These are phyloP conservation scores for Salvelinus sp. DNA, from an alignment of 2,113 vertebrate genomes.

Conservation along the genomic window DNA sequence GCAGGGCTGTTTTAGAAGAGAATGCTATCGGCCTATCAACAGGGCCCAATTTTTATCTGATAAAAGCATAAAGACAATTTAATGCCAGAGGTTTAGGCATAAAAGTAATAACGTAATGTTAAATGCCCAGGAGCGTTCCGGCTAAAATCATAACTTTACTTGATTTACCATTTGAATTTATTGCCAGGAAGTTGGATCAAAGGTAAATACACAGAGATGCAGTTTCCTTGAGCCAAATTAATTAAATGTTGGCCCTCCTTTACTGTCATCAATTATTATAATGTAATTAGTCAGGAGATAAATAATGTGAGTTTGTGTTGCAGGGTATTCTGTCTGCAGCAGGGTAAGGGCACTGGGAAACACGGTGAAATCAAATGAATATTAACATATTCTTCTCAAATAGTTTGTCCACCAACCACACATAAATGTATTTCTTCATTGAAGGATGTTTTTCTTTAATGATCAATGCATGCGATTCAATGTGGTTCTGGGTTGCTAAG, in stretches of 20 bases:
- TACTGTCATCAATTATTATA: constrained; percentile 43
- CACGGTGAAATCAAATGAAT: too few species aligned
- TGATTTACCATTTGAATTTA: constrained; percentile 37
- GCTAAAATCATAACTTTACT: constrained; percentile 12
- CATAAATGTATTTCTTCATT: too few species aligned
- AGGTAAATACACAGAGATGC: constrained; percentile 36
- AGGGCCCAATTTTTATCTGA: constrained; percentile 6
- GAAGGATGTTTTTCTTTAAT: too few species aligned
- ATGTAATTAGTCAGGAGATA: constrained; percentile 43
- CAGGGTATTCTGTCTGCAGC: not conserved
- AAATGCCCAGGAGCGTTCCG: constrained; percentile 1
- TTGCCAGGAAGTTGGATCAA: constrained; percentile 29
- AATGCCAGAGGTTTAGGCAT: constrained; percentile 5
- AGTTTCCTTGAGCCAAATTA: constrained; percentile 42
- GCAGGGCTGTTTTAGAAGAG: not conserved
- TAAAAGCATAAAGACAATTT: not conserved
- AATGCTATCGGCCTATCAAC: constrained; percentile 23
- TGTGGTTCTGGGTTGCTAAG: too few species aligned
- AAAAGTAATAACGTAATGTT: not conserved
- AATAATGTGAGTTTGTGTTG: constrained; percentile 6
- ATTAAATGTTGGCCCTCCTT: constrained; percentile 35
- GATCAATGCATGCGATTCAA: too few species aligned
- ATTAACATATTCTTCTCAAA: not conserved
- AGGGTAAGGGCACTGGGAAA: not conserved
- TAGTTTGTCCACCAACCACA: not conserved